Evolutionary conservation across 2,113 vertebrate genomes (phyloP).

Genomic region (Chamaea fasciata): DNA sequence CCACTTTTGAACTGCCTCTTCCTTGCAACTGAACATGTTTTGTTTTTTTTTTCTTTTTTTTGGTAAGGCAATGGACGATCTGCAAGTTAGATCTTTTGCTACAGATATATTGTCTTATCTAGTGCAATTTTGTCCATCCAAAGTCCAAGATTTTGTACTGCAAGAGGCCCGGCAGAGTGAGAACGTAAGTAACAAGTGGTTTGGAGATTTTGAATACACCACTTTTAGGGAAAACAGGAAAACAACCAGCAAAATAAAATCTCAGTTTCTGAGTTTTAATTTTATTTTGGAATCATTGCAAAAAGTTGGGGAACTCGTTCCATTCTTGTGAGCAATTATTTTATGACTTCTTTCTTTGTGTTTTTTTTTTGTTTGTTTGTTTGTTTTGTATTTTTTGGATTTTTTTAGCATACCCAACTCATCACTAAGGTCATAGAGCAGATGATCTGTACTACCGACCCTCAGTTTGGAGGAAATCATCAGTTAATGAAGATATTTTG

Average conservation of each 20-base stretch:
- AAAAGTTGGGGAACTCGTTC: not conserved
- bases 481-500: too few relatives aligned
- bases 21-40: not conserved
- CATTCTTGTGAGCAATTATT: too few relatives aligned
- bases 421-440: too few relatives aligned
- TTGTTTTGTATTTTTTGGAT: too few relatives aligned
- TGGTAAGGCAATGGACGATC: constrained; percentile 89
- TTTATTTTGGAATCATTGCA: not conserved
- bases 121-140: constrained; percentile 94
- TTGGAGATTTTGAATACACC: not conserved
- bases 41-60: not conserved
- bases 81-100: constrained; percentile 90
- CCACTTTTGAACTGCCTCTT: too few relatives aligned
- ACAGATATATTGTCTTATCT: constrained; percentile 97
- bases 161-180: constrained; percentile 93
- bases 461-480: too few relatives aligned
- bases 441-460: too few relatives aligned
- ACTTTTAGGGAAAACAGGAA: not conserved
- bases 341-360: too few relatives aligned
- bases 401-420: too few relatives aligned
- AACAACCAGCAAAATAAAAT: not conserved
- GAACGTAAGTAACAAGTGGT: constrained; percentile 80
- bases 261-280: not conserved
- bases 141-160: constrained; percentile 95
- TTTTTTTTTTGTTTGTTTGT: too few relatives aligned